These are phyloP conservation scores for Eciton burchellii DNA, from an alignment of 1,140 invertebrate genomes.

Conservation along the genomic window DNA sequence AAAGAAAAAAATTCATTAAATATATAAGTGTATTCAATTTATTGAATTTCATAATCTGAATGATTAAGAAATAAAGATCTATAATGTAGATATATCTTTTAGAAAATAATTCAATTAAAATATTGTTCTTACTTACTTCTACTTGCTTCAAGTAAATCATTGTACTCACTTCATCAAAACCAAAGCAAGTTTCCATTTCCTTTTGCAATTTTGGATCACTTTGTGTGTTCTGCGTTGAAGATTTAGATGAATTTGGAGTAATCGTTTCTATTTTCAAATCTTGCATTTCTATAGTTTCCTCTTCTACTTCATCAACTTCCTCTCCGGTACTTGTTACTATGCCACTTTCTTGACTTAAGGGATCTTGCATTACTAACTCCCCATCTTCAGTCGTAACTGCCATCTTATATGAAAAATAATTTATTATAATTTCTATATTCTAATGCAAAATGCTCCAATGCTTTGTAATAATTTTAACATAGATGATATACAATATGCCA, in stretches of 20 bases:
- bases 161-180: conserved; percentile 90
- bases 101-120: conserved; percentile 23
- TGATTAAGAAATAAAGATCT: neutral
- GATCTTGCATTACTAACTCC: conserved; percentile 84
- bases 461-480: no score
- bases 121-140: no score
- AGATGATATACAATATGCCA: no score
- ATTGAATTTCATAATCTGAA: no score
- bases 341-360: conserved; percentile 80
- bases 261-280: conserved; percentile 80
- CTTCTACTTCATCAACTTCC: conserved; percentile 79
- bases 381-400: conserved; percentile 84
- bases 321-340: conserved; percentile 80
- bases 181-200: conserved; percentile 94
- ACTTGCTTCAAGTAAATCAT: no score
- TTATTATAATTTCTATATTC: conserved; percentile 1
- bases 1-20: conserved; percentile 37
- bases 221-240: conserved; percentile 77
- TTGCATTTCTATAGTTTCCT: conserved; percentile 79
- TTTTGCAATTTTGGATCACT: conserved; percentile 86
- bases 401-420: conserved; percentile 76
- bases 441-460: no score
- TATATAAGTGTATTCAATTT: neutral
- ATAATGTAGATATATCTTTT: neutral
- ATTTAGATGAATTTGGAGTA: conserved; percentile 67